A percentile compares a stretch with the other conserved stretches of the same genome.
phyloP scores from a whole-genome alignment of 2,797 vertebrate genomes.

The Lemur catta region DNA sequence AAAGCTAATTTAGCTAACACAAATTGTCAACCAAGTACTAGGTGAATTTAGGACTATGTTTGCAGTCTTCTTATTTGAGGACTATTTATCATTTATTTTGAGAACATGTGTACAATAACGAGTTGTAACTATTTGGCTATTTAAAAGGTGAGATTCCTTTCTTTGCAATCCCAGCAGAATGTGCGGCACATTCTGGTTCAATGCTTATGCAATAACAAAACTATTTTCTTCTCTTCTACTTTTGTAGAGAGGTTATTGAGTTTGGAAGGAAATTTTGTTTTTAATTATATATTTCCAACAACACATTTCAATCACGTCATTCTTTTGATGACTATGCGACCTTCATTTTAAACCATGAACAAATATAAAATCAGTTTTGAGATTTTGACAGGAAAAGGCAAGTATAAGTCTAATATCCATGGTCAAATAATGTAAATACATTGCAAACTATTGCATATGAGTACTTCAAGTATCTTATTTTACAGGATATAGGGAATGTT shows the following conservation, averaged over 20 bases:
- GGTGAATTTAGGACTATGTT: background rate
- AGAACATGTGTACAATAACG: background rate
- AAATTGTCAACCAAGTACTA: background rate
- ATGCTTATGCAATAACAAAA: background rate
- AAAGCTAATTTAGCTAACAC: background rate
- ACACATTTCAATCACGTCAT: background rate
- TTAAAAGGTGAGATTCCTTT: background rate
- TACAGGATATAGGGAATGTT: background rate
- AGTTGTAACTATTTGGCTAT: background rate
- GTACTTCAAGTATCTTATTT: background rate
- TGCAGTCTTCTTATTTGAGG: background rate
- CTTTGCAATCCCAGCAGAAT: background rate
- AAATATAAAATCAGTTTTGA: background rate
- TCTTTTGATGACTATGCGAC: background rate
- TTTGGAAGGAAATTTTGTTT: background rate
- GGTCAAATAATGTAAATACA: background rate
- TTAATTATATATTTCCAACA: background rate
- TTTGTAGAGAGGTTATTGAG: background rate
- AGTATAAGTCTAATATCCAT: background rate
- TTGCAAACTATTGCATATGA: background rate
- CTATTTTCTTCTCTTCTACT: background rate
- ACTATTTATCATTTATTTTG: background rate
- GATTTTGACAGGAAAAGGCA: background rate
- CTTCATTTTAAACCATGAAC: background rate
- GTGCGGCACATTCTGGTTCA: background rate